Evolutionary conservation across 2,113 vertebrate genomes (phyloP), one percentile per base, ranked within the genome.

Genomic region (Pelusios castaneus): DNA sequence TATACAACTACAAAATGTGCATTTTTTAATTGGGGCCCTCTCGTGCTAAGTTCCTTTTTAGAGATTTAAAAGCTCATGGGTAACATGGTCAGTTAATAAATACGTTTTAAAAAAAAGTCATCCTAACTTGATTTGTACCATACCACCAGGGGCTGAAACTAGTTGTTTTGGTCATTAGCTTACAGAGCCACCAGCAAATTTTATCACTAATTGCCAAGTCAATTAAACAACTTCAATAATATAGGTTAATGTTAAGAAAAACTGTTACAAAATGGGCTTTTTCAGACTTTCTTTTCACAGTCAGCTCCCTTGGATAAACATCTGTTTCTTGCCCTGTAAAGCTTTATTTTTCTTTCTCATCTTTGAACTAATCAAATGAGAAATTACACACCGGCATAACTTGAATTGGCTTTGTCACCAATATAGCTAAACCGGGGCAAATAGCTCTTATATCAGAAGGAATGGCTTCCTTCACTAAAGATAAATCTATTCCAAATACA

Each of bases 91-190:
- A 17, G 1, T 55, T 67, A 85, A 25, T 78, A 85, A 55, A 83
- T 51, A 29, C 89, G 80, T 7, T 63, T 89, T 81, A 87, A 81
- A 56, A 60, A 24, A 90, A 91, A 17, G 13, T 49, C 91, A 51
- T 56, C 0, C 27, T 91, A 90, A 13, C 31, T 85, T 88, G 21
- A 56, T 90, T 90, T 90, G 22, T 85, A 85, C 0, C 0, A 81
- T 0, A 87, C 2, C 38, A n/a, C n/a, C 38, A 31, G 89, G 77
- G 21, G 45, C 31, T 92, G 83, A 14, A 73, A 81, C 84, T 1
- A 89, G n/a, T 55, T 89, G n/a, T 87, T 95, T 93, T 82, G 16
- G 12, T 87, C 47, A 81, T 92, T 93, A 93, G 12, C 13, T 83
- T 70, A 79, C 70, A 91, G 34, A 78, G 2, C 38, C 92, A 87